Percentiles rank a stretch among this genome's conserved stretches.
Conservation (phyloP, 2,797 vertebrate genomes). For the Phalanger gymnotis region DNA sequence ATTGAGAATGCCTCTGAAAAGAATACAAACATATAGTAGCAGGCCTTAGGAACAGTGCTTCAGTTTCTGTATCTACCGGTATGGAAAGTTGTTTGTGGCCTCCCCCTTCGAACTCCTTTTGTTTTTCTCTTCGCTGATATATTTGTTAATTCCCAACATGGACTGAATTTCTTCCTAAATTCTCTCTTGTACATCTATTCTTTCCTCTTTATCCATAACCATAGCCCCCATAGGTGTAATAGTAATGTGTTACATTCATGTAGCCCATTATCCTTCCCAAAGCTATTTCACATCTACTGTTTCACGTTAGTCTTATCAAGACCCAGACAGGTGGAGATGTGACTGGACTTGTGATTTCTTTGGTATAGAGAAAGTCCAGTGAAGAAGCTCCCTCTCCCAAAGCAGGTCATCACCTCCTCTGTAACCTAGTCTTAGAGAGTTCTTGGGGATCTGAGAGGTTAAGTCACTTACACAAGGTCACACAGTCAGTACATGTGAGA, state of each 20-base stretch:
- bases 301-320: background rate
- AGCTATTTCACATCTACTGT: background rate
- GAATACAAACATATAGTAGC: background rate
- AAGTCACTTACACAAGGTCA: background rate
- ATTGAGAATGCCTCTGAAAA: background rate
- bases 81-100: background rate
- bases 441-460: background rate
- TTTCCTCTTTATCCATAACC: background rate
- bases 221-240: background rate
- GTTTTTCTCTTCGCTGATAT: background rate
- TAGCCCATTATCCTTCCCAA: background rate
- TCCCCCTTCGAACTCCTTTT: background rate
- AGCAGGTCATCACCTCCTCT: background rate
- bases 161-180: background rate
- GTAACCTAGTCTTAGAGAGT: background rate
- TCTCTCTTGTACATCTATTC: background rate
- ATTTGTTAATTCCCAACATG: background rate
- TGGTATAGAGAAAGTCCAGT: background rate
- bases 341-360: background rate
- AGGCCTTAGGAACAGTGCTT: background rate
- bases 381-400: background rate
- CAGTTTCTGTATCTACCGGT: background rate
- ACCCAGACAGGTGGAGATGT: background rate
- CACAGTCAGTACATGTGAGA: too few species aligned
- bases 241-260: background rate